Base-by-base conservation (phyloP, 2,888 invertebrate species). In the Athripsodes cinereus region DNA sequence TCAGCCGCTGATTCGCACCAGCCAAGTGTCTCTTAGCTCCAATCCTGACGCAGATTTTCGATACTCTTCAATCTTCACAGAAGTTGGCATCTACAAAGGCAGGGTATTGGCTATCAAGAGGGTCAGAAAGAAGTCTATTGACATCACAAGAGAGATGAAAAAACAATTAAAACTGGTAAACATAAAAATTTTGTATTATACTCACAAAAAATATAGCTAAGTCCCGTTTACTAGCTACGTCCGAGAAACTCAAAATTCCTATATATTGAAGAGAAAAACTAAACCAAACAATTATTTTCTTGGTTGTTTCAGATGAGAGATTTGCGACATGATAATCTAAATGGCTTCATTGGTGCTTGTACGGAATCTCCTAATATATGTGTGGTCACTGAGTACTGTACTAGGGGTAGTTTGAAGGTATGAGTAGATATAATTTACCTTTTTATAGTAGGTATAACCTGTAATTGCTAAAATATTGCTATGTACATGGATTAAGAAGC, bases 1-100 rank as follows among this genome's bases (percentile, higher is more conserved):
- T 44, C 84, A 85, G 70, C 84, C 84, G 11, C 31, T 75, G 26
- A 86, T 89, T 54, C 81, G 92, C 49, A 90, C 91, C 61, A 94
- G 93, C 71, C 93, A 94, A 74, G 89, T 92, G 52, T 95, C 94
- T 1, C 79, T 95, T 61, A 92, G 90, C 68, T 95, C 94, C n/a
- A 93, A 93, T 73, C 90, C 90, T 0, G 93, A 94, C 71, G 84
- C 90, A 2, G 95, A 95, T 74, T 91, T 91, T 70, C 85, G 93
- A 22, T 92, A 92, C 71, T 91, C 92, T 0, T 90, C 90, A 65
- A 90, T 94, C 67, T 95, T 90, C 73, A 93, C 95, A 0, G 90
- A 91, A 68, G 89, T 96, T 46, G 95, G 93, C 8, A 82, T 92
- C 62, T 96, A 93, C 74, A 88, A 89, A 67, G 93, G 93, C 1